A percentile compares a stretch with the other conserved stretches of the same genome.
Conservation (phyloP, 2,113 vertebrate species). For the Eulacestoma nigropectus region DNA sequence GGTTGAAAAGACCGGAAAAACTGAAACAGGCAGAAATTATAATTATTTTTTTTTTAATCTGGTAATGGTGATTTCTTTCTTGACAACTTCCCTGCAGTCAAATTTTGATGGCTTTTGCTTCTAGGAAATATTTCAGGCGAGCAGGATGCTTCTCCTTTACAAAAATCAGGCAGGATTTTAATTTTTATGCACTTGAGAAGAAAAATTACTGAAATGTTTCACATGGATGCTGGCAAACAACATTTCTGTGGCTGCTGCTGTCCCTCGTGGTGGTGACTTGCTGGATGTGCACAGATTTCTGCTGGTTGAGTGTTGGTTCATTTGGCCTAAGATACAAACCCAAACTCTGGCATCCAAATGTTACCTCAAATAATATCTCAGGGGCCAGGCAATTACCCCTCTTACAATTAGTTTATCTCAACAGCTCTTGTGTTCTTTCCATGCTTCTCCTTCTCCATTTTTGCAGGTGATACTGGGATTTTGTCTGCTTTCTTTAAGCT, state of each 20-base stretch:
- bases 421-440: not conserved
- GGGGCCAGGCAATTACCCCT: not conserved
- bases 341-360: not conserved
- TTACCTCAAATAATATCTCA: not conserved
- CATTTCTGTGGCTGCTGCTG: not conserved
- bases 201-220: not conserved
- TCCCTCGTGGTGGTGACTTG: rapidly evolving
- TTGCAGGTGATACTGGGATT: not conserved
- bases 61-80: not conserved
- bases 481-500: not conserved
- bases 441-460: not conserved
- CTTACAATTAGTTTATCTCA: not conserved
- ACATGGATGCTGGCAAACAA: not conserved
- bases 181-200: not conserved
- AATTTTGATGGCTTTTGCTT: not conserved
- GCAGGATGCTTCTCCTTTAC: not conserved
- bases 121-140: not conserved
- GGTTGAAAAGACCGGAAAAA: not conserved
- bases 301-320: not conserved
- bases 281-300: not conserved
- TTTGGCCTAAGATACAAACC: not conserved
- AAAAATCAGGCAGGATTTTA: not conserved
- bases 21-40: not conserved
- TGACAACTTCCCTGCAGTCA: not conserved
- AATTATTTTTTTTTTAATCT: not conserved